Base-by-base conservation (phyloP, 2,797 vertebrate genomes). In the Pangasius larnaudii region DNA sequence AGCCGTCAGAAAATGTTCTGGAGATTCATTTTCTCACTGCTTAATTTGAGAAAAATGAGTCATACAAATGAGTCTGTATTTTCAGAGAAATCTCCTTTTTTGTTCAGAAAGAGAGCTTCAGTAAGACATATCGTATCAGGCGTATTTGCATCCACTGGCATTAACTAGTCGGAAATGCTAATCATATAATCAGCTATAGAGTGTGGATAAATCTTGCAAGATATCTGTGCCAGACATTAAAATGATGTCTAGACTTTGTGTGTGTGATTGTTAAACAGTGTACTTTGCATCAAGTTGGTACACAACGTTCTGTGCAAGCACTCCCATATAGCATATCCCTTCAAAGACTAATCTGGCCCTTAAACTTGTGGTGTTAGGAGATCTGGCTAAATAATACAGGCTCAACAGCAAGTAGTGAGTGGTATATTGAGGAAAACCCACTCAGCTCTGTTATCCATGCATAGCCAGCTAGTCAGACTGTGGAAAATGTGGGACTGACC, bases 1-100 rank as follows among this genome's bases (percentile, higher is more conserved):
- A 65, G 59, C n/a, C 46, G 53, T 63, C n/a, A 81, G 36, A 63
- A 61, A 61, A 61, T 81, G 79, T 42, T 27, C 46, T 24, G 46
- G n/a, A 84, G 82, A 84, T 69, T 84, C n/a, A 33, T 84, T 82
- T 82, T 22, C 46, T 69, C 61, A 84, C 42, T 84, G 63, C 39
- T 65, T 49, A 5, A 51, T 65, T 83, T 84, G 10, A 69, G 63
- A 51, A 51, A 24, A 22, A 67, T 82, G 80, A 63, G 58, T 82
- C 80, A 82, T 53, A 84, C 63, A 69, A n/a, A 69, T 33, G n/a
- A 53, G 46, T 51, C 46, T 69, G 63, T 22, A 53, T 84, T 84
- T 69, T 69, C 69, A 69, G n/a, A 33, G 61, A 67, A 84, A 69
- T 84, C 9, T 63, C 80, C 39, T 67, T 69, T 83, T 33, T 69